phyloP scores from a whole-genome alignment of 1,140 invertebrate species.

The Drosophila murphyi region DNA sequence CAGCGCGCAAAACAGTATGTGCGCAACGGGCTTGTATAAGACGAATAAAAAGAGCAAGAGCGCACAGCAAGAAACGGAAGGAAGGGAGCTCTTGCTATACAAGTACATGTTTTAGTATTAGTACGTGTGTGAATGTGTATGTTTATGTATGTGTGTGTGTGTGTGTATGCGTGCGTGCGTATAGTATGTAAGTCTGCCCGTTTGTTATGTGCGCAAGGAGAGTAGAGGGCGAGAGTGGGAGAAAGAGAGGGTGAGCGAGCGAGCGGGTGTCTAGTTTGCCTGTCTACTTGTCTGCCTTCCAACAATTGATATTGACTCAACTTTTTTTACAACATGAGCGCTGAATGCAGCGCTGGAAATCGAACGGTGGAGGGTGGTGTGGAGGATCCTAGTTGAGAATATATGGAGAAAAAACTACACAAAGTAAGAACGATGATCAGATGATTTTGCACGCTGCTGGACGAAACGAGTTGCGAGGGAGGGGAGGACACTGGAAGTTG shows the following conservation, averaged over 20 bases:
- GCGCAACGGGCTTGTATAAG: constrained; percentile 79
- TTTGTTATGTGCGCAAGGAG: constrained; percentile 30
- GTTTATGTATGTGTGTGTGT: constrained; percentile 3
- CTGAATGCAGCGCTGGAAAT: constrained; percentile 24
- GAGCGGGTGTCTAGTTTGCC: constrained; percentile 45
- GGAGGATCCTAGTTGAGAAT: constrained; percentile 36
- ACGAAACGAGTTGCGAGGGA: not conserved
- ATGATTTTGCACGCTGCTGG: constrained; percentile 17
- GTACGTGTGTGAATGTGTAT: constrained; percentile 8
- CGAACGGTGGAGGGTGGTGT: not conserved
- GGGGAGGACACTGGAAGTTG: not conserved
- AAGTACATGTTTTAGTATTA: constrained; percentile 47
- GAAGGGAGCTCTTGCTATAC: constrained; percentile 64
- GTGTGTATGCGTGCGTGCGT: constrained; percentile 39
- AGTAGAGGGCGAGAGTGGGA: constrained; percentile 24
- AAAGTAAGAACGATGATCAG: constrained; percentile 40
- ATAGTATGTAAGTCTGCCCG: not conserved
- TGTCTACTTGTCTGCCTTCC: constrained; percentile 16
- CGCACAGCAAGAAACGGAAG: constrained; percentile 64
- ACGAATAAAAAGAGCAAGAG: constrained; percentile 68
- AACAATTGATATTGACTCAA: constrained; percentile 72
- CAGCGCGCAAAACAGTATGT: constrained; percentile 68
- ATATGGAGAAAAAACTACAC: constrained; percentile 46
- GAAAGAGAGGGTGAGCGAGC: not conserved
- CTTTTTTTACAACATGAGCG: constrained; percentile 50